These are phyloP conservation scores for Tenthredo distinguenda DNA, from an alignment of 2,888 invertebrate species.

Conservation along the genomic window DNA sequence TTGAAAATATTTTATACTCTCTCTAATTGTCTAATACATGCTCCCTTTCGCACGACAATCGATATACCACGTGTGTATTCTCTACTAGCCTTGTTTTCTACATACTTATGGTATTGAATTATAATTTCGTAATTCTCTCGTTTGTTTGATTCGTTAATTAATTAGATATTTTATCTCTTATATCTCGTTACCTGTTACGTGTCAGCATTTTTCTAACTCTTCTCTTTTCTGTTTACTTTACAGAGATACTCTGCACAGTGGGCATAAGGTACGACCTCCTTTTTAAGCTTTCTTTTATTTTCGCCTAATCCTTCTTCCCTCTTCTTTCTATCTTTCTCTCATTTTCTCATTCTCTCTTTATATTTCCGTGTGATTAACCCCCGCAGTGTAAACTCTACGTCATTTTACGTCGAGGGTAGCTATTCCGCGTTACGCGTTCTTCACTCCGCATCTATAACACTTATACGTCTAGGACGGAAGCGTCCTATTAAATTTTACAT, in stretches of 20 bases:
- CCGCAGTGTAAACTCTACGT: background rate
- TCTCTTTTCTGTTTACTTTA: conserved; percentile 75
- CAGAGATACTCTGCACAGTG: conserved; percentile 77
- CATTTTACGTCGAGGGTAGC: background rate
- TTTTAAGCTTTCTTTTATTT: conserved; percentile 60
- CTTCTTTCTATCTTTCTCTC: conserved; percentile 30
- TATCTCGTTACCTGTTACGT: conserved; percentile 33
- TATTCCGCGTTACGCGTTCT: background rate
- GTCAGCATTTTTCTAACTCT: conserved; percentile 73
- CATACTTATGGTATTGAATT: background rate
- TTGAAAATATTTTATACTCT: background rate
- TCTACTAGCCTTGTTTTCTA: background rate
- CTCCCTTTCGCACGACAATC: conserved; percentile 10
- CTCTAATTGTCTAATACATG: background rate
- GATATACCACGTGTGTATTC: conserved; percentile 15
- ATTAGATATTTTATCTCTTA: conserved; percentile 11
- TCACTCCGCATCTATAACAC: background rate
- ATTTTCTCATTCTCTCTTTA: background rate
- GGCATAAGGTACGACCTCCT: conserved; percentile 75
- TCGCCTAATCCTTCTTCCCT: conserved; percentile 50
- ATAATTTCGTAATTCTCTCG: conserved; percentile 10
- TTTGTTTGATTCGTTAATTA: conserved; percentile 2
- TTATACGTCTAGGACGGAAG: background rate
- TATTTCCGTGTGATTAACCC: background rate
- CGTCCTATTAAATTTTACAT: background rate